Percentiles rank a stretch among this genome's conserved stretches.
Conservation (phyloP, 2,113 vertebrate species). For the Turnix velox region DNA sequence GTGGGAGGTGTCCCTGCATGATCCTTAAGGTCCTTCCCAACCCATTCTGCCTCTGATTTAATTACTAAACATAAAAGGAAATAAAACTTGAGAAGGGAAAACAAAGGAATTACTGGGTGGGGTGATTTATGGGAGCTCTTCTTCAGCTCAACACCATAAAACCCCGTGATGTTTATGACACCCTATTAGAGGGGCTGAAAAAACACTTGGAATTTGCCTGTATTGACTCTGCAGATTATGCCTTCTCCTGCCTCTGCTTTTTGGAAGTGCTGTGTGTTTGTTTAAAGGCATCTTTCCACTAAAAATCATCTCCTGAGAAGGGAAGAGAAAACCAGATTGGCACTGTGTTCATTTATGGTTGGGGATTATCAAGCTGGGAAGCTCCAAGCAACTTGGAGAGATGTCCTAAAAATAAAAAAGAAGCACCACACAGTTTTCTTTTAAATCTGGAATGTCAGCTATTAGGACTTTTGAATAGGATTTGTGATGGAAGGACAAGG, state of each 20-base stretch:
- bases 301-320: background rate
- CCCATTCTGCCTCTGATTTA: background rate
- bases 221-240: background rate
- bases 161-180: background rate
- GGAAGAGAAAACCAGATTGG: background rate
- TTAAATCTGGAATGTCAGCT: background rate
- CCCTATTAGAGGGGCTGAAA: background rate
- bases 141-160: background rate
- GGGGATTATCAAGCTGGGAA: background rate
- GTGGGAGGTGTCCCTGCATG: no score
- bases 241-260: background rate
- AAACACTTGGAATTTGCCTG: background rate
- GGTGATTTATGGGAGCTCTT: background rate
- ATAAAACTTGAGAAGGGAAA: background rate
- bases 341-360: background rate
- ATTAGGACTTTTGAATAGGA: no score
- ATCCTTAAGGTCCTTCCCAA: no score
- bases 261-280: background rate
- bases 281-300: background rate
- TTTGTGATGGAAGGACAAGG: no score
- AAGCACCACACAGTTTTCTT: background rate
- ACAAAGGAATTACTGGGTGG: background rate
- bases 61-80: conserved; percentile 21
- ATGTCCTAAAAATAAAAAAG: background rate
- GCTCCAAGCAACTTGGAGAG: background rate